Evolutionary conservation across 2,797 vertebrate genomes (phyloP), one percentile per base, ranked within the genome.

Genomic region (Perodicticus potto): DNA sequence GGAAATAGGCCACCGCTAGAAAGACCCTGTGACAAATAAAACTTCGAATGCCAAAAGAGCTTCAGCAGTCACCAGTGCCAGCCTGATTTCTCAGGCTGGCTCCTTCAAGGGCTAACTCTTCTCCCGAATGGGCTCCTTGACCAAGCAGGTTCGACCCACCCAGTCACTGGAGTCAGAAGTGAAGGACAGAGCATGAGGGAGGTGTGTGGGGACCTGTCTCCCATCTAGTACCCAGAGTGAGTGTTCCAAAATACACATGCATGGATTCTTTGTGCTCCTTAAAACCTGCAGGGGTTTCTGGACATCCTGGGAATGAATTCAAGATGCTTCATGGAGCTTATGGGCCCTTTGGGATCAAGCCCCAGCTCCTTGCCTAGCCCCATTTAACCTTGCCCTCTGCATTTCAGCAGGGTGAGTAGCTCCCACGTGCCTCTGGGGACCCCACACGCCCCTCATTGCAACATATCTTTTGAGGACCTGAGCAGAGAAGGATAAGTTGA

Each of bases 21-120:
- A 86, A 96, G 61, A 93, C 57, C 63, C 83, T 86, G 89, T 97
- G 84, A 93, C 45, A 93, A 94, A 96, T 91, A 89, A 86, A 97
- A 97, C 86, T 65, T 94, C 87, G 87, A 95, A 91, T 95, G 57
- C 43, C 40, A 81, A 7, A 87, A 94, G 80, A 89, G 27, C 40
- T 95, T 92, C 67, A 91, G 85, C 86, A 86, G 61, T 59, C 67
- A 61, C 53, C 53, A 81, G 23, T 25, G 29, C 37, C 84, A 91
- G 27, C 72, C 59, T 73, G 69, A 70, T 73, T 70, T 81, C 88
- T n/a, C 25, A 0, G 5, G 61, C 69, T 65, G 12, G 32, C 88
- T 65, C 25, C 81, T 29, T 81, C 14, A 11, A 14, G 59, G 25
- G 10, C 87, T 72, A 69, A 40, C 69, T 37, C 37, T 55, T 84